Evolutionary conservation across 2,113 vertebrate species (phyloP).

Genomic region (Promerops cafer): DNA sequence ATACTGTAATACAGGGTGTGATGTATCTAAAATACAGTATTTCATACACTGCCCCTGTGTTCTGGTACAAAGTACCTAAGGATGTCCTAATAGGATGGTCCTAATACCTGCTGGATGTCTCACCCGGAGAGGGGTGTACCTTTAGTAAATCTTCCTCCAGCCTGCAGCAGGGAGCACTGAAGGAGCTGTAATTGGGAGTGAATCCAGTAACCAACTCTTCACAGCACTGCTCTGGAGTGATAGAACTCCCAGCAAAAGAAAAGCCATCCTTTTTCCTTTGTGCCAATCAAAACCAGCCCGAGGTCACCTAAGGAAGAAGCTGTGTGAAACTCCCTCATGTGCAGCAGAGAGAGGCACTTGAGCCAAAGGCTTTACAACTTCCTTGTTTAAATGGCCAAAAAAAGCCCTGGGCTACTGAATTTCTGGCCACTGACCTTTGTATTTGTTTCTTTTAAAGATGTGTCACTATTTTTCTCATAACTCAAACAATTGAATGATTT

Average conservation of each 20-base stretch:
- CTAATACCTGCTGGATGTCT: not conserved
- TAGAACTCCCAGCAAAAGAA: not conserved
- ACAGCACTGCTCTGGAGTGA: not conserved
- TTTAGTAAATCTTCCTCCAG: not conserved
- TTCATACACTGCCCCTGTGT: not conserved
- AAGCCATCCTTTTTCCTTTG: not conserved
- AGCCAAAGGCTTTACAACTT: not conserved
- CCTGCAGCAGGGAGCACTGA: not conserved
- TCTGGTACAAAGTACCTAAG: not conserved
- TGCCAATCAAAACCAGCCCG: not conserved
- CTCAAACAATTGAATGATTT: not conserved
- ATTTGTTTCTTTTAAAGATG: not conserved
- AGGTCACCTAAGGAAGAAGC: not conserved
- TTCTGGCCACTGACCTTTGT: not conserved
- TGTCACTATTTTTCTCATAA: not conserved
- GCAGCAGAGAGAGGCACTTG: not conserved
- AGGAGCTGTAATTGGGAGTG: not conserved
- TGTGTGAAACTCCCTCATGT: not conserved
- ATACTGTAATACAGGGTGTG: fast-evolving
- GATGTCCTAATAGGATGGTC: too few species aligned
- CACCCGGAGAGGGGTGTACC: not conserved
- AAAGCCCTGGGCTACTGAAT: not conserved
- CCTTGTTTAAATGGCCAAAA: not conserved
- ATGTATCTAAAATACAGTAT: not conserved
- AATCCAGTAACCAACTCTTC: not conserved